phyloP scores from a whole-genome alignment of 1,140 invertebrate species.

The Heliothis subflexa region DNA sequence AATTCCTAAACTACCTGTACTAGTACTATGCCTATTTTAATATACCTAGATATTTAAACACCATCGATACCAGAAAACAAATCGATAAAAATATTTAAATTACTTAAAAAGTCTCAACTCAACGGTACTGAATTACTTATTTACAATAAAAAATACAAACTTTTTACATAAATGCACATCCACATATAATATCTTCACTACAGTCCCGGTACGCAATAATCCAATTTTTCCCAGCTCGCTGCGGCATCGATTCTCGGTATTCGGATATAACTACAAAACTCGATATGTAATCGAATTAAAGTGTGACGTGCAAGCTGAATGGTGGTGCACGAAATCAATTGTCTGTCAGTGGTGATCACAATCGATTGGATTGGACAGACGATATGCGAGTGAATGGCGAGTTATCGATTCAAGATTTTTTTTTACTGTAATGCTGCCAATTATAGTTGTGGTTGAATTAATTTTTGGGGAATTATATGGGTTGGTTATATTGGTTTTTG shows the following conservation, averaged over 20 bases:
- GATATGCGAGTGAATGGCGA: conserved; percentile 15
- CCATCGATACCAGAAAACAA: no score
- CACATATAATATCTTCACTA: background rate
- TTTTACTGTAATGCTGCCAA: conserved; percentile 22
- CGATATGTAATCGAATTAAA: conserved; percentile 31
- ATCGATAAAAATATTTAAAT: no score
- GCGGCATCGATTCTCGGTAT: conserved; percentile 5
- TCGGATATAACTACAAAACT: conserved; percentile 10
- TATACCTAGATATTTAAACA: no score
- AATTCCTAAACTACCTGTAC: no score
- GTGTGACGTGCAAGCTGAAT: conserved; percentile 10
- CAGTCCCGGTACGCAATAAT: conserved; percentile 10
- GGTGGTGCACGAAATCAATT: conserved; percentile 22
- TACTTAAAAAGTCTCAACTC: no score
- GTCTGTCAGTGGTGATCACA: conserved; percentile 28
- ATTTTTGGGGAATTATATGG: background rate
- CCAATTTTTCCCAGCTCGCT: conserved; percentile 19
- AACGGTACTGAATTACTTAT: no score
- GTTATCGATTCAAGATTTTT: conserved; percentile 1
- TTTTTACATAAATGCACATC: background rate
- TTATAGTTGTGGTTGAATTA: background rate
- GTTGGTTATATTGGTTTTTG: background rate
- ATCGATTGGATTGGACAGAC: conserved; percentile 20
- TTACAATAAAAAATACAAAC: no score
- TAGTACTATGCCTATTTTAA: no score